Evolutionary conservation across 2,113 vertebrate species (phyloP).

Genomic region (Dolichotis patagonum): DNA sequence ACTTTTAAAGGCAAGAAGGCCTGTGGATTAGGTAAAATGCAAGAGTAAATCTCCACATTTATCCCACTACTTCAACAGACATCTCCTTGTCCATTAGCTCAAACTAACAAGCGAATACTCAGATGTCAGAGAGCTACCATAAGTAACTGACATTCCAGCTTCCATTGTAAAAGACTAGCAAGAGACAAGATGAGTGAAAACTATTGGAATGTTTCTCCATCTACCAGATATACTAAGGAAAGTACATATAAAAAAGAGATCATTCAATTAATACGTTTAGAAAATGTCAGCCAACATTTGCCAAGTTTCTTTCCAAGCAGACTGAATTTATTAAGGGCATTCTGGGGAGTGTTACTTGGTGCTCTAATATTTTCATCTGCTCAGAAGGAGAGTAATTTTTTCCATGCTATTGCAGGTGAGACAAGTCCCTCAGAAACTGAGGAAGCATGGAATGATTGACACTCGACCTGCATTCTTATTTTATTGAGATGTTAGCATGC

Average conservation of each 20-base stretch:
- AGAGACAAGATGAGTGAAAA: not conserved
- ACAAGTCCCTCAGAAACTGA: constrained; percentile 78
- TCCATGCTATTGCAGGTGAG: constrained; percentile 75
- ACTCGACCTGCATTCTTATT: constrained; percentile 79
- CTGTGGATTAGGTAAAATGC: not conserved
- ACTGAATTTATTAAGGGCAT: constrained; percentile 13
- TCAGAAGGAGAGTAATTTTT: constrained; percentile 14
- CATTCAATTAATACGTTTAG: not conserved
- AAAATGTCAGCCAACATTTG: not conserved
- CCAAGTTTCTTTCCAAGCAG: not conserved
- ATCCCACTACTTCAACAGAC: not conserved
- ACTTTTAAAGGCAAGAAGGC: not conserved
- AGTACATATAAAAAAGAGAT: not conserved
- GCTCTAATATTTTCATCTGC: constrained; percentile 4
- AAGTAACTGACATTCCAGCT: not conserved
- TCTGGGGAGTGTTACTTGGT: not conserved
- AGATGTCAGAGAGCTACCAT: not conserved
- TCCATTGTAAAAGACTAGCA: not conserved
- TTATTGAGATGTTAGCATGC: constrained; percentile 85
- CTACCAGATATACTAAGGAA: not conserved
- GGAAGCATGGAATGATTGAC: constrained; percentile 84
- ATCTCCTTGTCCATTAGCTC: not conserved
- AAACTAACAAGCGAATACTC: not conserved
- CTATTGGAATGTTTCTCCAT: not conserved
- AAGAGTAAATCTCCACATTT: not conserved